Base-by-base conservation (phyloP, 1,140 invertebrate genomes). In the Tribolium madens region DNA sequence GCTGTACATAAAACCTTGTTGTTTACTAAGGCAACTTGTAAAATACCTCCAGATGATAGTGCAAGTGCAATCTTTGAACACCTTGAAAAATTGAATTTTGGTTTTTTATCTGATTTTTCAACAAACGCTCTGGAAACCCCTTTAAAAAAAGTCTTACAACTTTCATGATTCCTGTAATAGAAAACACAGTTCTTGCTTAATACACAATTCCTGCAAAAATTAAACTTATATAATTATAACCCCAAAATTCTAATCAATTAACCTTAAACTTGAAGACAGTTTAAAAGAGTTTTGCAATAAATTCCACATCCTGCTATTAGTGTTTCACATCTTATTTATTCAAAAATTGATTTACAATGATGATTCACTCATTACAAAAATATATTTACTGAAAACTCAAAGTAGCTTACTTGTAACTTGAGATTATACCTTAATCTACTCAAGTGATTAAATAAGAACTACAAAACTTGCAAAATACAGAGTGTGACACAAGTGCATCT, bases 1-100 rank as follows among this genome's bases (percentile, higher is more conserved):
- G 79, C 50, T 71, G 82, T 77, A 80, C 84, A 86, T 13, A 82
- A 76, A 13, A 75, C 81, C 52, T 57, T 70, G 48, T 80, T 82
- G 60, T 77, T 81, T 69, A 75, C 72, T 42, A 80, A 31, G 12
- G 71, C 74, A 46, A 83, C 12, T 76, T 81, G 77, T 47, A 81
- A 50, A 13, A 83, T 33, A 42, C 71, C 70, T 17, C 80, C 78
- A 60, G 76, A 74, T 33, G 81, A 57, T 14, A 83, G 42, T 48
- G 73, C 78, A 36, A 83, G 15, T 31, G 76, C 57, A 60, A 84
- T 72, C 73, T 78, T 82, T 15, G 79, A 47, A 15, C 78, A 64
- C 26, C 33, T 78, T 46, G 78, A 46, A 47, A 77, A 26, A 36
- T 17, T 52, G 13, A 72, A 72, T 31, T 72, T 50, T 7, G 3